Conservation (phyloP, 2,113 vertebrate species). For the Bubo blakistoni region DNA sequence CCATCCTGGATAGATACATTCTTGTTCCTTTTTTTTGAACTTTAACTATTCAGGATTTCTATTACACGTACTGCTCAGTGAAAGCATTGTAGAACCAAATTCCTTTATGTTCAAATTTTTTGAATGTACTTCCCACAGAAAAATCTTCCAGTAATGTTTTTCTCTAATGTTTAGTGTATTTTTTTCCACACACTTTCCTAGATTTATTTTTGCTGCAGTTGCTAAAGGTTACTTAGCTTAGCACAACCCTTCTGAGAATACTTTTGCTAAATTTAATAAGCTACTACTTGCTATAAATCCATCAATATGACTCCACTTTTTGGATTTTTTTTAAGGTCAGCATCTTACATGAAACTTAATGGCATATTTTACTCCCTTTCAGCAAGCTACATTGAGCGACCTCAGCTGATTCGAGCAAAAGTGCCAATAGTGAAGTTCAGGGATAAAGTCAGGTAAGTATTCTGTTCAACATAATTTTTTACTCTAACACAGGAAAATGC, state of each 20-base stretch:
- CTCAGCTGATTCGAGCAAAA: constrained; percentile 93
- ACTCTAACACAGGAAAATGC: not conserved
- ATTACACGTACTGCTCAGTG: not conserved
- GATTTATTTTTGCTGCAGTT: not conserved
- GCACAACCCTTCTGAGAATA: not conserved
- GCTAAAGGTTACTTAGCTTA: not conserved
- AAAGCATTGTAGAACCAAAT: not conserved
- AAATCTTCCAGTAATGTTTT: not conserved
- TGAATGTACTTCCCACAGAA: not conserved
- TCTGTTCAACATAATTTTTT: not conserved
- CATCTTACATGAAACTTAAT: not conserved
- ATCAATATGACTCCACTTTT: not conserved
- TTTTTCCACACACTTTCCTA: not conserved
- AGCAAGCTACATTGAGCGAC: constrained; percentile 84
- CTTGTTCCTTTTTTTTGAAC: not conserved
- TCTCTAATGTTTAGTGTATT: not conserved
- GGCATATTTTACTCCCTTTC: not conserved
- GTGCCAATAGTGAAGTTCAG: constrained; percentile 96
- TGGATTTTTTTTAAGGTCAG: not conserved
- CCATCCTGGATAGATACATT: not conserved
- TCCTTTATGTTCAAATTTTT: not conserved
- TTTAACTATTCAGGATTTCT: not conserved
- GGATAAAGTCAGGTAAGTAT: constrained; percentile 89
- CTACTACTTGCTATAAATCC: not conserved
- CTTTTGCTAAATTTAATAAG: not conserved